Evolutionary conservation across 2,797 vertebrate species (phyloP).

Genomic region (Okamejei kenojei): DNA sequence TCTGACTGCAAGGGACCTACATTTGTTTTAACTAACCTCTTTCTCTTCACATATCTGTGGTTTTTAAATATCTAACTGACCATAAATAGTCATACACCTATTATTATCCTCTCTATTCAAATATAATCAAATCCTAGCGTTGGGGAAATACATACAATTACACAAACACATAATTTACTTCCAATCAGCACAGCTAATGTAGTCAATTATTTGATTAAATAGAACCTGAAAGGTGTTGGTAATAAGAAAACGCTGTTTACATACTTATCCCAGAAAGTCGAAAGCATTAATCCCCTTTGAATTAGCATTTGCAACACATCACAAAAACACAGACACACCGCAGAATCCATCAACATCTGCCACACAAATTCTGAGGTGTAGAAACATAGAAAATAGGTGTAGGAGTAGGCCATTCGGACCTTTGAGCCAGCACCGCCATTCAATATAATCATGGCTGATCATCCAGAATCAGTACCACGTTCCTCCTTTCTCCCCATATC

Average conservation of each 20-base stretch:
- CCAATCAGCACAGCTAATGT: neutral
- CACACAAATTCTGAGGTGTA: neutral
- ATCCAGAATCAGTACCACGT: no score
- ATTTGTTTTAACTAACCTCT: no score
- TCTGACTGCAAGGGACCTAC: no score
- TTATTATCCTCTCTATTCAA: neutral
- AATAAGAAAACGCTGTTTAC: no score
- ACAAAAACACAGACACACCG: neutral
- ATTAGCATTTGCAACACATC: slow-evolving; percentile 3
- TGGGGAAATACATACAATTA: neutral
- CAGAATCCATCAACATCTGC: neutral
- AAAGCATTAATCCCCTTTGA: neutral
- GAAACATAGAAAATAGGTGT: neutral
- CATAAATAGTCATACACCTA: neutral
- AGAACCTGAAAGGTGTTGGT: neutral
- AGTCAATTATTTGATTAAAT: neutral
- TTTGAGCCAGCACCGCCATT: no score
- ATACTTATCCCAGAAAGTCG: neutral
- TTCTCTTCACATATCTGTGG: no score
- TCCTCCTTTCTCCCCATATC: no score
- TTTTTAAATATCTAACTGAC: neutral
- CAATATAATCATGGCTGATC: no score
- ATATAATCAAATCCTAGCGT: neutral
- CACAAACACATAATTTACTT: neutral
- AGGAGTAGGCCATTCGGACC: no score